Evolutionary conservation across 2,797 vertebrate genomes (phyloP), one percentile per base, ranked within the genome.

Genomic region (Tenualosa ilisha): DNA sequence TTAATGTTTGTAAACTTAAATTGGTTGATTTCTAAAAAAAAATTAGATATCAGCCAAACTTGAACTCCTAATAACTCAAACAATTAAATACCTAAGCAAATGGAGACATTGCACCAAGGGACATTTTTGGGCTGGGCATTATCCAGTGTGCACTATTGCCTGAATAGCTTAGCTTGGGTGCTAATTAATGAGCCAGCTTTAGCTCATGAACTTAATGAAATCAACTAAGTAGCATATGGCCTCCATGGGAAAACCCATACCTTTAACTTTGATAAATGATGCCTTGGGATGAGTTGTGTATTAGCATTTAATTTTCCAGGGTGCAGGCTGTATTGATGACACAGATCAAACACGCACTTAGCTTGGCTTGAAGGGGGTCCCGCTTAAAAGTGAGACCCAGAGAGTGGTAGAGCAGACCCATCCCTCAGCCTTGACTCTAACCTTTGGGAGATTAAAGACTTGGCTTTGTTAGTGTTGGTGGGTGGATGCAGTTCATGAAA

Each of bases 201-300:
- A 90, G 86, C 91, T 93, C 93, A 95, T 95, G 89, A 93, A 93
- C 91, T 93, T 93, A 94, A 93, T 94, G 91, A 90, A 84, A 92
- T 93, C 93, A 95, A 94, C 91, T 91, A 90, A 81, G 87, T 90
- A 93, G 92, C 94, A 94, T 94, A 95, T 94, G 92, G 93, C 87
- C 81, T 82, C 89, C 93, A 85, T 90, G 90, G 93, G 93, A 92
- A 93, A 94, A 89, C 85, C 87, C 89, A 9, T 85, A 88, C 46
- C 89, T 92, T 91, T 94, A 94, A 93, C 93, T 94, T 93, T 94
- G 94, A 95, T 94, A 95, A 95, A 94, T 92, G 92, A 91, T 31
- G 88, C 91, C 92, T 89, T 89, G 89, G 91, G 94, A 94, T 91
- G 90, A 88, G 90, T 89, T 11, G 90, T 84, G 87, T 93, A 93